These are phyloP conservation scores for Mormyrops attenuatus DNA, from an alignment of 2,797 vertebrate genomes.

Conservation along the genomic window DNA sequence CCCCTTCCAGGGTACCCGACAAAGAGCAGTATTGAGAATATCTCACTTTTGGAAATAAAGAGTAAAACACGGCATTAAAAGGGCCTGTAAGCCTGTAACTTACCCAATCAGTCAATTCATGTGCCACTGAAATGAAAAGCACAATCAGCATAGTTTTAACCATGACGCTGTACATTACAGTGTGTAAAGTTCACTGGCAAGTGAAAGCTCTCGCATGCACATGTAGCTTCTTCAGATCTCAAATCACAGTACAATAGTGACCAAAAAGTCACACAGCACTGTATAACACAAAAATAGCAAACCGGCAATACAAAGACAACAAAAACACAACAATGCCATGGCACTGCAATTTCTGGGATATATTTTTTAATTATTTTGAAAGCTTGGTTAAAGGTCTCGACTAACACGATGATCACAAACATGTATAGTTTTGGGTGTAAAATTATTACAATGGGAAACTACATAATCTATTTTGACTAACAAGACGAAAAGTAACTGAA, in stretches of 20 bases:
- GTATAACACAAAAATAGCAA: neutral
- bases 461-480: neutral
- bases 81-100: neutral
- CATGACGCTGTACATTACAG: neutral
- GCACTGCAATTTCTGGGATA: neutral
- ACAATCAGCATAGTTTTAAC: neutral
- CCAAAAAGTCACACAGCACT: neutral
- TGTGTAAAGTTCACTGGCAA: neutral
- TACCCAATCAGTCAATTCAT: neutral
- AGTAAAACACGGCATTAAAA: slow-evolving; percentile 22
- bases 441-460: neutral
- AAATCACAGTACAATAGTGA: neutral
- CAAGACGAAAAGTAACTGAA: neutral
- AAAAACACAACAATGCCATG: neutral
- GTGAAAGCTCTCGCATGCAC: neutral
- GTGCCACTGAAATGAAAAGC: neutral
- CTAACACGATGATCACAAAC: neutral
- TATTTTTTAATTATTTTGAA: neutral
- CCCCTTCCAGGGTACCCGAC: slow-evolving; percentile 26
- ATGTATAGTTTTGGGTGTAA: neutral
- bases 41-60: slow-evolving; percentile 22
- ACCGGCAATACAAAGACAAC: neutral
- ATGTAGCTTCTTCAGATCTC: neutral
- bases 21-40: slow-evolving; percentile 25
- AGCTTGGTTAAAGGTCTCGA: neutral